Evolutionary conservation across 2,888 invertebrate species (phyloP).

Genomic region (Sinodicranocentrus sp.): DNA sequence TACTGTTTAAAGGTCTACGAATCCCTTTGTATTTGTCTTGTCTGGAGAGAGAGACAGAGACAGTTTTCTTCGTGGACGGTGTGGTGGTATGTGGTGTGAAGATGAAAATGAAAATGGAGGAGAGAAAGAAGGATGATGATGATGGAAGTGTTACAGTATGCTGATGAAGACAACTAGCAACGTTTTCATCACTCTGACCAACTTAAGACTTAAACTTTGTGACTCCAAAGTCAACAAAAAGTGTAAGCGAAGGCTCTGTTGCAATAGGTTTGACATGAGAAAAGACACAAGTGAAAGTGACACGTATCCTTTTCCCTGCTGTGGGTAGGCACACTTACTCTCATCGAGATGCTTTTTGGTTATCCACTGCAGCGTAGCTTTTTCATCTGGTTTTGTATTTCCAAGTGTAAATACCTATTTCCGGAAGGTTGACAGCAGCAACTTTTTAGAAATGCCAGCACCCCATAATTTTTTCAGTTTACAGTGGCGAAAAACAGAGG

Average conservation of each 20-base stretch:
- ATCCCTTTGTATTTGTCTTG: slow-evolving; percentile 10
- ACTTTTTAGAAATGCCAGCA: slow-evolving; percentile 44
- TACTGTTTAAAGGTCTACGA: slow-evolving; percentile 4
- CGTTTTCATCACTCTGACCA: slow-evolving; percentile 48
- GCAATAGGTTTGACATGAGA: slow-evolving; percentile 52
- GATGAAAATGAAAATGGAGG: not conserved
- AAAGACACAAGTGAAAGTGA: slow-evolving; percentile 59
- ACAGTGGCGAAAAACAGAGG: not conserved
- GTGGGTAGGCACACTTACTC: not conserved
- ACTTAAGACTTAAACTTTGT: slow-evolving; percentile 50
- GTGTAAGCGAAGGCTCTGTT: slow-evolving; percentile 3
- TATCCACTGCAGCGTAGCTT: slow-evolving; percentile 32
- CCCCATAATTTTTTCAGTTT: slow-evolving; percentile 40
- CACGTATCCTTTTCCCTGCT: slow-evolving; percentile 42
- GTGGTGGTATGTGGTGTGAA: not conserved
- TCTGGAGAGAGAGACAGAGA: not conserved
- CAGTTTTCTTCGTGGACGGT: not conserved
- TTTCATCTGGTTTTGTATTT: not conserved
- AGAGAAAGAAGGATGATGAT: slow-evolving; percentile 2
- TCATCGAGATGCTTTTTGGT: slow-evolving; percentile 9
- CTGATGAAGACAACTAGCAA: slow-evolving; percentile 40
- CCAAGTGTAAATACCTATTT: not conserved
- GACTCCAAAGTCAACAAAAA: slow-evolving; percentile 57
- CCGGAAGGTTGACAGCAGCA: slow-evolving; percentile 51
- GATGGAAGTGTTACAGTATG: slow-evolving; percentile 48